Percentiles rank a stretch among this genome's conserved stretches.
Evolutionary conservation across 2,113 vertebrate species (phyloP).

Genomic region (Myiagra hebetior): DNA sequence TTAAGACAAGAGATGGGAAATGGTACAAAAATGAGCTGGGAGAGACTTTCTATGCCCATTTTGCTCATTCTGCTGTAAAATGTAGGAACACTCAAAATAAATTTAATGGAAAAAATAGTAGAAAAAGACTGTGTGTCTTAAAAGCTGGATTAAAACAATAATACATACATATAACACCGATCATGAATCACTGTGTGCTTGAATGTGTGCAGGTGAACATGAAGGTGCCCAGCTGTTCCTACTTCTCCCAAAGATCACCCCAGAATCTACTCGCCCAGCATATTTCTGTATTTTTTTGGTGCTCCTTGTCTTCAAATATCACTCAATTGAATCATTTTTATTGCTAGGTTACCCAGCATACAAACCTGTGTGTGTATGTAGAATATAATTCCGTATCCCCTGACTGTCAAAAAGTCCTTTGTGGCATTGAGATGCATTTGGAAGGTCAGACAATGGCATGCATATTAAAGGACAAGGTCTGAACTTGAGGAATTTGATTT

Average conservation of each 20-base stretch:
- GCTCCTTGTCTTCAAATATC: not conserved
- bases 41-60: fast-evolving
- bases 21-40: not conserved
- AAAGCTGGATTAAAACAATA: not conserved
- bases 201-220: not conserved
- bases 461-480: not conserved
- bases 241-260: not conserved
- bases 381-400: not conserved
- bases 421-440: not conserved
- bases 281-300: not conserved
- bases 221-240: not conserved
- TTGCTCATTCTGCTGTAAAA: not conserved
- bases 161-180: not conserved
- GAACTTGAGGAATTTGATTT: not conserved
- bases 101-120: not conserved
- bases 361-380: not conserved
- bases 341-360: not conserved
- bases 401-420: not conserved
- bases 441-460: not conserved
- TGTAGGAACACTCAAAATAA: not conserved
- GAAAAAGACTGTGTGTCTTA: not conserved
- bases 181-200: not conserved
- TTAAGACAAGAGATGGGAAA: no score
- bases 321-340: not conserved
- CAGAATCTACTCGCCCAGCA: not conserved